phyloP scores from a whole-genome alignment of 2,888 invertebrate species.

The Perithous albicinctus region DNA sequence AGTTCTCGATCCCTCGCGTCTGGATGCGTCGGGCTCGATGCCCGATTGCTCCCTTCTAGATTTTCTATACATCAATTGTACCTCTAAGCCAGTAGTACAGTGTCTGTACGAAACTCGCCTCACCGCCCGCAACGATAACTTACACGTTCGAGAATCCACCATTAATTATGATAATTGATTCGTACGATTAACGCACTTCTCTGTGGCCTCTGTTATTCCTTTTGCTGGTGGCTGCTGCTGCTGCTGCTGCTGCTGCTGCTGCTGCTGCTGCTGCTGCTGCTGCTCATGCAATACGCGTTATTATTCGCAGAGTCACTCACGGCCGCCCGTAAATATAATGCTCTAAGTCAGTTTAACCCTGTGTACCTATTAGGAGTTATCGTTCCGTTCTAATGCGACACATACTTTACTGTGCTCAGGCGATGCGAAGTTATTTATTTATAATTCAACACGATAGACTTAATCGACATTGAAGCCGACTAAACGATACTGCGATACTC shows the following conservation, averaged over 20 bases:
- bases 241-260: conserved; percentile 2
- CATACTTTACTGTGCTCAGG: not conserved
- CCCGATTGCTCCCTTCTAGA: conserved; percentile 15
- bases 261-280: conserved; percentile 4
- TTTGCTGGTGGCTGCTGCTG: conserved; percentile 26
- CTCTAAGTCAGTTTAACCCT: not conserved
- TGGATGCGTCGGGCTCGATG: conserved; percentile 42
- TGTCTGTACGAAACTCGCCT: conserved; percentile 65
- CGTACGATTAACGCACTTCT: conserved; percentile 70
- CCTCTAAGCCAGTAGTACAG: not conserved
- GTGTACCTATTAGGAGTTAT: conserved; percentile 42
- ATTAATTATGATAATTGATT: conserved; percentile 80
- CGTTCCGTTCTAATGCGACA: conserved; percentile 41
- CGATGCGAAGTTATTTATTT: conserved; percentile 53
- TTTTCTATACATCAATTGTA: not conserved
- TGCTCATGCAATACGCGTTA: conserved; percentile 36
- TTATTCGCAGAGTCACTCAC: conserved; percentile 58
- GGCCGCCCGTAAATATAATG: conserved; percentile 42
- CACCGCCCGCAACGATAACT: conserved; percentile 69
- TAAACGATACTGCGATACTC: conserved; percentile 55
- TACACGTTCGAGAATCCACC: conserved; percentile 71
- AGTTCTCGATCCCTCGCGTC: conserved; percentile 47
- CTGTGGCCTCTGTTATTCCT: conserved; percentile 53
- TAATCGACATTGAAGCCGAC: conserved; percentile 55
- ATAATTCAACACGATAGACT: conserved; percentile 60